Evolutionary conservation across 2,113 vertebrate genomes (phyloP), one percentile per base, ranked within the genome.

Genomic region (Canis aureus): DNA sequence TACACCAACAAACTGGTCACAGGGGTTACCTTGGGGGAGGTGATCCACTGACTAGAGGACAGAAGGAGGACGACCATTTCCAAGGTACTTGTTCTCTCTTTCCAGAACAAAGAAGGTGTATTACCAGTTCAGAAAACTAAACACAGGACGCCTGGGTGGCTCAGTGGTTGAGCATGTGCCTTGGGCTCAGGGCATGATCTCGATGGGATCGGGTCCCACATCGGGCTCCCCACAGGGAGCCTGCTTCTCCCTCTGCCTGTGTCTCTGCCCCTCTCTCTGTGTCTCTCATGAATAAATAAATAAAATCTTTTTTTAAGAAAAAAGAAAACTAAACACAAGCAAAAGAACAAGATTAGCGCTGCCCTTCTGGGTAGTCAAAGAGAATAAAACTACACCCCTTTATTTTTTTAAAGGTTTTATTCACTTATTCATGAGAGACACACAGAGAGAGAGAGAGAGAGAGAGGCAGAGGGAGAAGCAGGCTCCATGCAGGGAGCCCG

Each of bases 261-360:
- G 43, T 43, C 43, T 43, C 43, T 43, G 43, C 43, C 43, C 7
- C 43, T 8, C 43, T 43, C 43, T 43, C 1, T 43, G 43, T 43
- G 43, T 43, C 43, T 43, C 43, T 43, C 43, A 43, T 43, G 43
- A 43, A 43, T 43, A 43, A 43, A 43, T 43, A 43, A 43, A 43
- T 43, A 43, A 43, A 43, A 43, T 43, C 43, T 43, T 43, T 43
- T 7, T 7, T 5, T 5, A 43, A 43, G 7, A 43, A 43, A 43
- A 43, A 43, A 43, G 43, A 43, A 43, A 43, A 43, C 43, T 43
- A 43, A 64, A 51, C 64, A 86, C 27, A 81, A 89, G 67, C 2
- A 11, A 76, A 87, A 94, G 88, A 92, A 94, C 49, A 91, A 60
- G 90, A 87, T 87, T 80, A 96, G 62, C 74, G 92, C 80, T 88